Percentiles rank a stretch among this genome's conserved stretches.
Conservation (phyloP, 2,797 vertebrate species). For the Mormyrops boulengeri region DNA sequence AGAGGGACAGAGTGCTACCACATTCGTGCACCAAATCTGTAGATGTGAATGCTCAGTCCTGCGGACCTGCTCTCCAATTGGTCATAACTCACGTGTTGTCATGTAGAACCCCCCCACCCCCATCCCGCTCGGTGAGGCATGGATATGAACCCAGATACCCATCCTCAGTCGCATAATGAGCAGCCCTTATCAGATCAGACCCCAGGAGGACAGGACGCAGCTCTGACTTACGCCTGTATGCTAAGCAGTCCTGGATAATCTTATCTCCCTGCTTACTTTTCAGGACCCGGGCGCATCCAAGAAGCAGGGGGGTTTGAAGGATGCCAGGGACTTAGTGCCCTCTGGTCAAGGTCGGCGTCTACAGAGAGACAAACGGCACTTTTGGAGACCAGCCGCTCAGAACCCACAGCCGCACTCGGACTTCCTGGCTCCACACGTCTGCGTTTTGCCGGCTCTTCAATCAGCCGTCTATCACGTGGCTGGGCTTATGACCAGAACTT, state of each 20-base stretch:
- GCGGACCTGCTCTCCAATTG: background rate
- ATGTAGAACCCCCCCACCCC: background rate
- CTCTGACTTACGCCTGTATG: conserved; percentile 25
- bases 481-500: background rate
- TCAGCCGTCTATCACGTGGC: background rate
- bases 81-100: background rate
- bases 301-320: background rate
- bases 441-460: background rate
- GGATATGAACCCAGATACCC: background rate
- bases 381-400: background rate
- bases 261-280: conserved; percentile 1
- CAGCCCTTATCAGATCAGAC: conserved; percentile 25
- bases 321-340: background rate
- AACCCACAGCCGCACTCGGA: background rate
- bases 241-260: background rate
- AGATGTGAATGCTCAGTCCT: background rate
- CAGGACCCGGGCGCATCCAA: background rate
- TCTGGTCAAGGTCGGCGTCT: background rate
- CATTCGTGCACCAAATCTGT: background rate
- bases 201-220: conserved; percentile 3
- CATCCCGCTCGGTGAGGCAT: background rate
- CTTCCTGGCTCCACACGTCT: background rate
- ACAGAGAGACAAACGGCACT: background rate
- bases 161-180: background rate
- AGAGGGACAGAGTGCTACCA: background rate